Evolutionary conservation across 2,113 vertebrate genomes (phyloP).

Genomic region (Callaeas wilsoni): DNA sequence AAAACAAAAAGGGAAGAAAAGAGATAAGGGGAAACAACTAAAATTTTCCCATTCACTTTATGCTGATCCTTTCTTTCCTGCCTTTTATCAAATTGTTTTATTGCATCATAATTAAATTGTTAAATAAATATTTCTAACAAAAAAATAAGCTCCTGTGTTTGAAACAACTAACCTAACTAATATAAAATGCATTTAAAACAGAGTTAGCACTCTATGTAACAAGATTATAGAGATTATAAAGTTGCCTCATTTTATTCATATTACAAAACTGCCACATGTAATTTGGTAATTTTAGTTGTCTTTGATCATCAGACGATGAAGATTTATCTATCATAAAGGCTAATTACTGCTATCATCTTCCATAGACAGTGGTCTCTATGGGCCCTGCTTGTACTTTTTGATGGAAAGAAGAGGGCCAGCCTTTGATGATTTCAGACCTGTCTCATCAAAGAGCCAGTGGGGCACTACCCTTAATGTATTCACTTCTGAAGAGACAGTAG

Average conservation of each 20-base stretch:
- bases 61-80: not conserved
- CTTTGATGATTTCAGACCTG: slow-evolving; percentile 58
- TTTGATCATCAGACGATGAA: slow-evolving; percentile 65
- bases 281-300: slow-evolving; percentile 57
- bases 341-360: slow-evolving; percentile 49
- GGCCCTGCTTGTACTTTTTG: slow-evolving; percentile 28
- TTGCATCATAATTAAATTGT: not conserved
- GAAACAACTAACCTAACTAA: not conserved
- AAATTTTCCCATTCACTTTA: not conserved
- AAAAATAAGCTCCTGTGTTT: not conserved
- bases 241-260: slow-evolving; percentile 37
- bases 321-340: slow-evolving; percentile 52
- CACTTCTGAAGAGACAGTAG: slow-evolving; percentile 23
- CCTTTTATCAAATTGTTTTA: not conserved
- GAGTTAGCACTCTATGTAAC: not conserved
- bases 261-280: slow-evolving; percentile 19
- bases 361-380: slow-evolving; percentile 26
- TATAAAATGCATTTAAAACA: slow-evolving; percentile 19
- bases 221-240: slow-evolving; percentile 25
- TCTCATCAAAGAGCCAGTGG: slow-evolving; percentile 51
- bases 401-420: slow-evolving; percentile 32
- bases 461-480: slow-evolving; percentile 30
- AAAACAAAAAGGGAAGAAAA: not conserved
- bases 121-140: not conserved
- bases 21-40: not conserved